Base-by-base conservation (phyloP, 64 coral and sea anemone species). In the Trachythela sp. region DNA sequence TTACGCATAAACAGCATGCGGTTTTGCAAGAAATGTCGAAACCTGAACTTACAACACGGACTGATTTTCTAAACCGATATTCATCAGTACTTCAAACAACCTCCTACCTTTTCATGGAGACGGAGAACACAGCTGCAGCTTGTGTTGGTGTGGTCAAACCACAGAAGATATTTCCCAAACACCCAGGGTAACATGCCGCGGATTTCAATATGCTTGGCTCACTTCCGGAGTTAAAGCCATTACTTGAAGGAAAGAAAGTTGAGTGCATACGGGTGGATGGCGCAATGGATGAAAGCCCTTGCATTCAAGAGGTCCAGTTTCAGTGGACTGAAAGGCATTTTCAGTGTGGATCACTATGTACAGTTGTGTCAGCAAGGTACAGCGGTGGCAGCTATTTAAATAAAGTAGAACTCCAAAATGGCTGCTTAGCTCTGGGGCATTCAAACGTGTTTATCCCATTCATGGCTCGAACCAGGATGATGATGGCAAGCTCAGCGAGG, bases 341-440 rank as follows among this genome's bases (percentile, higher is more conserved):
- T 9, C 17, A 38, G 35, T 1, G 51, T 11, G 71, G 72, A 84
- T 80, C 77, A 36, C 18, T 90, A 2, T 60, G 14, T 9, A 58
- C n/a, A 37, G 83, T 91, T 22, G 83, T 91, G 27, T 76, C 89
- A 43, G 45, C 84, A 35, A 30, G 89, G 31, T 86, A 86, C 43
- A 86, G 89, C 72, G 84, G 89, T 71, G 89, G 89, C 15, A 86
- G 54, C 4, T 76, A 86, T 36, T 29, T 86, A n/a, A 85, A 85
- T 22, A 84, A 85, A 84, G 77, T 72, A n/a, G 87, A 88, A 77
- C 68, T 88, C 20, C 87, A 88, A 36, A 64, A n/a, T n/a, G n/a
- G n/a, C n/a, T n/a, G n/a, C n/a, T n/a, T n/a, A n/a, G n/a, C n/a
- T n/a, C n/a, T n/a, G 18, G 87, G 40, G 6, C 87, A 88, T 88